Evolutionary conservation across 2,113 vertebrate species (phyloP), one percentile per base, ranked within the genome.

Genomic region (Holacanthus passer): DNA sequence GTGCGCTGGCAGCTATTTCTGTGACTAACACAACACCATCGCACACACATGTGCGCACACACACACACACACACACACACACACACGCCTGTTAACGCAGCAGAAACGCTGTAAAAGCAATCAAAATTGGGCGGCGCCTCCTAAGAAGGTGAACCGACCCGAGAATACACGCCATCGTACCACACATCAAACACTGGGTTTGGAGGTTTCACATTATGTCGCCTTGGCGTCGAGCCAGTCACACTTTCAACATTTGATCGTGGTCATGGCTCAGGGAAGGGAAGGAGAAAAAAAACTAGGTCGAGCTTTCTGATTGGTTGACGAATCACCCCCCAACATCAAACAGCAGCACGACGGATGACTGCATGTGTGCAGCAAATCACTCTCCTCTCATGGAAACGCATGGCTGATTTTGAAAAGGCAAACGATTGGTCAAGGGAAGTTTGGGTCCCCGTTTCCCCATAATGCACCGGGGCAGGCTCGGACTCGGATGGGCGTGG

Each of bases 241-340:
- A 24, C 69, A 73, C 73, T 58, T 79, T 43, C 3, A 64, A 73
- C 73, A 77, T 89, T 65, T 79, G 52, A 70, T 63, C 69, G 2
- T 10, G 59, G 45, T 71, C 79, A 55, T 31, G 47, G 73, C 81
- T 87, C 24, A 0, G 4, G 77, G 77, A 77, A 29, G 52, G 14
- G n/a, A 68, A 45, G 22, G 5, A 8, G 5, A 39, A 75, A 53
- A 85, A 69, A 56, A 83, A 83, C 4, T 71, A 82, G 89, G 90
- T 84, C 76, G 67, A 68, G 78, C 79, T 75, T 37, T 80, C 12
- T 41, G 88, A 91, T 92, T 92, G 87, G 88, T 14, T 64, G 81
- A 79, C 48, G 35, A 82, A 84, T 77, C 79, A 52, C 17, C 79
- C 87, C 82, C 82, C 14, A 68, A 48, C 78, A 56, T 72, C 58